These are phyloP conservation scores for Cynocephalus volans DNA, from an alignment of 2,113 vertebrate species.

Conservation along the genomic window DNA sequence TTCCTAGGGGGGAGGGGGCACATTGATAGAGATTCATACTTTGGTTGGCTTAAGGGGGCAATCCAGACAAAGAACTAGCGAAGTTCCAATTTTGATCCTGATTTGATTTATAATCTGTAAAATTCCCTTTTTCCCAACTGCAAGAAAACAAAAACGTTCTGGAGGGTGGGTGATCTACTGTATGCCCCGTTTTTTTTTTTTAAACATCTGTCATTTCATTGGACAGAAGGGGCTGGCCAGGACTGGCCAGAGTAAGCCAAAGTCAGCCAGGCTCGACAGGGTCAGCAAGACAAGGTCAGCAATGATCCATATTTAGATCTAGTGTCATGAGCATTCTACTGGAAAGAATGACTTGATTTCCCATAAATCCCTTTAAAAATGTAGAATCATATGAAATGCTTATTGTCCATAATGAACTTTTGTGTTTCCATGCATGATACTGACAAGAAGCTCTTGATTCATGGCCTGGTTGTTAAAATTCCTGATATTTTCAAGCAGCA, in stretches of 20 bases:
- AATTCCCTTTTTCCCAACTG: neutral
- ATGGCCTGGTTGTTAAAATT: constrained; percentile 65
- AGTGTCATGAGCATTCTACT: neutral
- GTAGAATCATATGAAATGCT: neutral
- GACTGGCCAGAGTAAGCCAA: neutral
- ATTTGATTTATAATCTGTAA: neutral
- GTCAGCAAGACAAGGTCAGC: neutral
- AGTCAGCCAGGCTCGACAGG: neutral
- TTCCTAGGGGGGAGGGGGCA: neutral
- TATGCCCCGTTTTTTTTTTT: neutral
- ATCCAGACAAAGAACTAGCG: neutral
- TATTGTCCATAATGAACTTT: neutral
- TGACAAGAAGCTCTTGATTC: neutral
- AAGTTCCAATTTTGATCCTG: neutral
- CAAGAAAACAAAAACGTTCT: neutral
- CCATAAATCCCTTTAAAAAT: neutral
- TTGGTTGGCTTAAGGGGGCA: neutral
- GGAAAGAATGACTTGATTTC: neutral
- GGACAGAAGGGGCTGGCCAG: neutral
- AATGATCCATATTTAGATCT: neutral
- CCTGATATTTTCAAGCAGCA: constrained; percentile 89
- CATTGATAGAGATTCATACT: neutral
- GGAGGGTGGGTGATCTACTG: too few relatives aligned
- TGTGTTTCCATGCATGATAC: neutral
- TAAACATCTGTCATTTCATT: neutral